A percentile compares a stretch with the other conserved stretches of the same genome.
phyloP scores from a whole-genome alignment of 2,888 invertebrate genomes.

The Drosophila diplacantha region DNA sequence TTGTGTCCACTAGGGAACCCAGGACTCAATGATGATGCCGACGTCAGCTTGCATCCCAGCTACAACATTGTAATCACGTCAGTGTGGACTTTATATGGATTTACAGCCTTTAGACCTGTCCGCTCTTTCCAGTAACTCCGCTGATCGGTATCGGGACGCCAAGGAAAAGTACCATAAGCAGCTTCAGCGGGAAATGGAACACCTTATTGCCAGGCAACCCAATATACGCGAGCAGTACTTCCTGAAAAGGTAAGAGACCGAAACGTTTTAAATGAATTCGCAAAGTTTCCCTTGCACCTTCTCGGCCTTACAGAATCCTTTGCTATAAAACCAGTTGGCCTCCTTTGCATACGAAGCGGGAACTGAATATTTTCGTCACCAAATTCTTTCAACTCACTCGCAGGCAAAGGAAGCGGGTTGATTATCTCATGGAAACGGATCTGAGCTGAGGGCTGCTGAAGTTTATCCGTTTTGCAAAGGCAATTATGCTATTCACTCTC shows the following conservation, averaged over 20 bases:
- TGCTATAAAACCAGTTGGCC: slow-evolving; percentile 47
- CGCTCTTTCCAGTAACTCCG: slow-evolving; percentile 31
- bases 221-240: slow-evolving; percentile 28
- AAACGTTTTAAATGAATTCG: not conserved
- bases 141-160: slow-evolving; percentile 18
- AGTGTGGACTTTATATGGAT: not conserved
- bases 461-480: slow-evolving; percentile 21
- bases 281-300: not conserved
- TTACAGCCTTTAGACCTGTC: fast-evolving
- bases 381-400: slow-evolving; percentile 46
- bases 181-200: slow-evolving; percentile 34
- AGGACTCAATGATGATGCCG: slow-evolving; percentile 20
- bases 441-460: slow-evolving; percentile 7
- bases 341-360: slow-evolving; percentile 45
- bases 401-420: slow-evolving; percentile 32
- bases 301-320: slow-evolving; percentile 25
- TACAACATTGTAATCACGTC: slow-evolving; percentile 46
- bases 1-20: not conserved
- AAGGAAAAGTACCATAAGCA: slow-evolving; percentile 35
- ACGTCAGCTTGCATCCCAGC: slow-evolving; percentile 50
- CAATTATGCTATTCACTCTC: slow-evolving; percentile 23
- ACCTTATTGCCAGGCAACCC: slow-evolving; percentile 10
- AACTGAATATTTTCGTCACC: slow-evolving; percentile 33
- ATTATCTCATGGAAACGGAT: slow-evolving; percentile 44
- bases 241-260: slow-evolving; percentile 31